Conservation (phyloP, 2,113 vertebrate species). For the Catharus minimus region DNA sequence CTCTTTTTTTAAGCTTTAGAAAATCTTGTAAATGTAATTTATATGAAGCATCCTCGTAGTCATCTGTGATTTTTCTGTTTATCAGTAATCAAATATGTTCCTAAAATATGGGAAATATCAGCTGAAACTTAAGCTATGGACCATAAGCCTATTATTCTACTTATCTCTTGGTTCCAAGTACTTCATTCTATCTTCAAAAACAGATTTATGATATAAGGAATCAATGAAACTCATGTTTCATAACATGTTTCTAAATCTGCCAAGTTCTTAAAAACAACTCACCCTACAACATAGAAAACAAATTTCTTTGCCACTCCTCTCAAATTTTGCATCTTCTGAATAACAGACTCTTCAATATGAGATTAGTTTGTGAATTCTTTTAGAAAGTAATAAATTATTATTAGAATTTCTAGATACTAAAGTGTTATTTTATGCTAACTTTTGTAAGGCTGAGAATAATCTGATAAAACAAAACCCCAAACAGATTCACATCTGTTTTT, state of each 20-base stretch:
- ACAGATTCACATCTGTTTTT: not conserved
- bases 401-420: not conserved
- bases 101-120: not conserved
- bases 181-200: not conserved
- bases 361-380: not conserved
- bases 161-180: not conserved
- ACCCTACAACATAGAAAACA: rapidly evolving
- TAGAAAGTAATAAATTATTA: not conserved
- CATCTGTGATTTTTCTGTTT: not conserved
- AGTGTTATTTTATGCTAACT: not conserved
- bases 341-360: not conserved
- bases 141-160: not conserved
- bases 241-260: not conserved
- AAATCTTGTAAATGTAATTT: not conserved
- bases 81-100: not conserved
- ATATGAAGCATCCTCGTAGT: not conserved
- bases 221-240: not conserved
- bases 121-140: not conserved
- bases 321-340: not conserved
- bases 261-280: not conserved
- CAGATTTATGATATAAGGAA: not conserved
- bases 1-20: not conserved
- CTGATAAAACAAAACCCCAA: not conserved
- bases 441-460: not conserved
- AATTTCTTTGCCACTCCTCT: not conserved